Percentiles rank a stretch among this genome's conserved stretches.
These are phyloP conservation scores for Pocillopora grandis DNA, from an alignment of 92 coral and sea anemone genomes.

Conservation along the genomic window DNA sequence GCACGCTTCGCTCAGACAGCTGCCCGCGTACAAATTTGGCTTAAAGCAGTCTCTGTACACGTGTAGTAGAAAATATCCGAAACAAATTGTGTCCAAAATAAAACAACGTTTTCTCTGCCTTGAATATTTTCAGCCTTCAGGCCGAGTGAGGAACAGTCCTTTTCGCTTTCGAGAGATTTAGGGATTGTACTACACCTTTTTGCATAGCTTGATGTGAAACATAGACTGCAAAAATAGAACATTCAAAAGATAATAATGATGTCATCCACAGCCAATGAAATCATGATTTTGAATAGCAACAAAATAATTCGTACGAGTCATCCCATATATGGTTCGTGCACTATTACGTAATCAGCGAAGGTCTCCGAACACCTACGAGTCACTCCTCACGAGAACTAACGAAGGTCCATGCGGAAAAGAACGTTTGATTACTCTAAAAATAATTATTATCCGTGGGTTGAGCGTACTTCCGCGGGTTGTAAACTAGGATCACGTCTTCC, in stretches of 20 bases:
- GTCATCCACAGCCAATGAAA: conserved; percentile 96
- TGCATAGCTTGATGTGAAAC: conserved; percentile 30
- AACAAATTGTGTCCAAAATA: not conserved
- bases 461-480: conserved; percentile 16
- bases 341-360: not conserved
- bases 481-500: conserved; percentile 8
- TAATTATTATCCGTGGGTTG: conserved; percentile 26
- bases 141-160: conserved; percentile 4
- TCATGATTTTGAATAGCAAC: conserved; percentile 33
- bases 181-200: conserved; percentile 6
- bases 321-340: conserved; percentile 34
- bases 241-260: conserved; percentile 67
- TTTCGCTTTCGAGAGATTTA: conserved; percentile 29
- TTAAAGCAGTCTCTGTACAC: conserved; percentile 20
- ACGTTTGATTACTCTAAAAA: conserved; percentile 20
- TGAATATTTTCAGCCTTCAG: not conserved
- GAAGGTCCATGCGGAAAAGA: conserved; percentile 15
- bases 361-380: conserved; percentile 38
- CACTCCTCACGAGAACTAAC: not conserved
- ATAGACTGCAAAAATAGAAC: conserved; percentile 23
- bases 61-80: conserved; percentile 17
- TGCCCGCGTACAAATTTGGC: conserved; percentile 14
- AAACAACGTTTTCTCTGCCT: not conserved
- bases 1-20: conserved; percentile 11
- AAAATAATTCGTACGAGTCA: conserved; percentile 28